Percentiles rank a stretch among this genome's conserved stretches.
Evolutionary conservation across 2,797 vertebrate species (phyloP).

Genomic region (Sebastiscus tertius): DNA sequence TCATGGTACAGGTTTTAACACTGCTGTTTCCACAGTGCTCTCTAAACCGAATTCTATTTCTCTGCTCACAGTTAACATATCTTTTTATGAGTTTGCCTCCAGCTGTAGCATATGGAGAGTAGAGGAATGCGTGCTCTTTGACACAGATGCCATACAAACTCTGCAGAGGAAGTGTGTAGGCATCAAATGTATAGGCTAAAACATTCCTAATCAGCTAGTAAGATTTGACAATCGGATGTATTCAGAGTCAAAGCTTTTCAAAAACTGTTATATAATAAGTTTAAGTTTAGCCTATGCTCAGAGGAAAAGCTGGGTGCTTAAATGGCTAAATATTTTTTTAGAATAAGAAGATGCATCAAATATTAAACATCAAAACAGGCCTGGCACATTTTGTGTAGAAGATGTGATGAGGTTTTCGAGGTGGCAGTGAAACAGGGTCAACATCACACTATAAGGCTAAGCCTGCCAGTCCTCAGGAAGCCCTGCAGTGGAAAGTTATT

Average conservation of each 20-base stretch:
- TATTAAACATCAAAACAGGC: background rate
- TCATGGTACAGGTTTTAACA: background rate
- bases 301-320: background rate
- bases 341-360: background rate
- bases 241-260: background rate
- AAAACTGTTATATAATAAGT: slow-evolving; percentile 12
- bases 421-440: slow-evolving; percentile 44
- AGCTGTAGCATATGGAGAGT: background rate
- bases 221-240: background rate
- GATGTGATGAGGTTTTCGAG: slow-evolving; percentile 6
- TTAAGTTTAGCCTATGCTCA: slow-evolving; percentile 1
- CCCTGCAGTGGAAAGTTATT: slow-evolving; percentile 72
- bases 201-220: background rate
- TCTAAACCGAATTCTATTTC: background rate
- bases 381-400: background rate
- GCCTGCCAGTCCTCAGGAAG: slow-evolving; percentile 56
- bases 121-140: slow-evolving; percentile 41
- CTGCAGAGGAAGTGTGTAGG: background rate
- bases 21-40: background rate
- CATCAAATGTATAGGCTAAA: background rate
- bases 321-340: background rate
- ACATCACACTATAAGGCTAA: slow-evolving; percentile 35
- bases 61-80: background rate
- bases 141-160: background rate
- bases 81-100: background rate